A percentile compares a stretch with the other conserved stretches of the same genome.
phyloP scores from a whole-genome alignment of 2,113 vertebrate species.

The Trachemys scripta region DNA sequence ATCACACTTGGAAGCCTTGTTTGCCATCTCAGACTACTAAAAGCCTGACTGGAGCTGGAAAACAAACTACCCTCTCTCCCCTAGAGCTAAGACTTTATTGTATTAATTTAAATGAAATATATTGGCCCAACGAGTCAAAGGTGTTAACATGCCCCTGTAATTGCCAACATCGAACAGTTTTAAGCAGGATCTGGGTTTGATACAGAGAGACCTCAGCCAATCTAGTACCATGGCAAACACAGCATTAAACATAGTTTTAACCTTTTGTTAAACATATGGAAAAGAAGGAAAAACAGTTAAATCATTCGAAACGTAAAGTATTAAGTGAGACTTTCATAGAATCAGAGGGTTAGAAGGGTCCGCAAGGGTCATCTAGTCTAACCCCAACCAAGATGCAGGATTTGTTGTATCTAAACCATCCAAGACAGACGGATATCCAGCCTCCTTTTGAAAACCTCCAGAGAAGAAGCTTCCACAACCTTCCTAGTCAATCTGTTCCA shows the following conservation, averaged over 20 bases:
- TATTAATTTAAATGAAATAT: not conserved
- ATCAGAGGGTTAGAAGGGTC: too few species aligned
- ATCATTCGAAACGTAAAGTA: too few species aligned
- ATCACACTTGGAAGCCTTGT: fast-evolving
- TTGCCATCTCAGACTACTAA: not conserved
- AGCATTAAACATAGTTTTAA: not conserved
- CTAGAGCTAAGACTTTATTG: not conserved
- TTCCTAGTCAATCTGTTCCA: too few species aligned
- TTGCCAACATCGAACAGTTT: not conserved
- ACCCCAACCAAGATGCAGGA: too few species aligned
- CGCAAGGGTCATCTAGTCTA: too few species aligned
- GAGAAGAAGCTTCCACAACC: too few species aligned
- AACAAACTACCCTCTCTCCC: not conserved
- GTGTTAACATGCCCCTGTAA: not conserved
- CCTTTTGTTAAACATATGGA: not conserved
- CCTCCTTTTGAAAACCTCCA: too few species aligned
- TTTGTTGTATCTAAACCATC: too few species aligned
- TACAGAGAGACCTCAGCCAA: not conserved
- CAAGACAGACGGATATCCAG: too few species aligned
- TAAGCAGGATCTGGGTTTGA: not conserved
- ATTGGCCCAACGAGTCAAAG: not conserved
- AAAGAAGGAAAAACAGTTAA: not conserved
- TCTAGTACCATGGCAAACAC: not conserved
- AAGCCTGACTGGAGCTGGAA: not conserved
- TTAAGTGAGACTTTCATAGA: too few species aligned